phyloP scores from a whole-genome alignment of 2,113 vertebrate genomes.

The Boleophthalmus pectinirostris region DNA sequence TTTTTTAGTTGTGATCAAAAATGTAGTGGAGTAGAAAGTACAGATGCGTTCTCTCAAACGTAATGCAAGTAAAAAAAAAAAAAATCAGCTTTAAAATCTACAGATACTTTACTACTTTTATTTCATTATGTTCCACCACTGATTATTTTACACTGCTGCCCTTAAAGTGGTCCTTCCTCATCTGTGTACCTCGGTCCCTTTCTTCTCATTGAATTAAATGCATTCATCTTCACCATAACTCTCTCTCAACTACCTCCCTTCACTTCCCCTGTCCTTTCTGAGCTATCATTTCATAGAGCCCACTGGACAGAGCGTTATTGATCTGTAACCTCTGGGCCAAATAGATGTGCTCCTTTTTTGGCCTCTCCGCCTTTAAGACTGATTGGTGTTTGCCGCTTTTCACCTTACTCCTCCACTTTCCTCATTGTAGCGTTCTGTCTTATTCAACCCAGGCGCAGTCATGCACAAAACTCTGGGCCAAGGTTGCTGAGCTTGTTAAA shows the following conservation, averaged over 20 bases:
- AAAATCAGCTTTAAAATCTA: neutral
- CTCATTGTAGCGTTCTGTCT: conserved; percentile 29
- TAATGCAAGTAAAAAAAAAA: no score
- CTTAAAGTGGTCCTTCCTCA: neutral
- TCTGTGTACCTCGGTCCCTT: conserved; percentile 23
- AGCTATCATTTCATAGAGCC: conserved; percentile 46
- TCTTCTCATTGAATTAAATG: conserved; percentile 55
- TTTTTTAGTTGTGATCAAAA: no score
- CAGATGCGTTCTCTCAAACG: no score
- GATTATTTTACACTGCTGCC: neutral
- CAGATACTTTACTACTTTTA: no score
- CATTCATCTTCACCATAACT: conserved; percentile 35
- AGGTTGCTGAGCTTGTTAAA: conserved; percentile 41
- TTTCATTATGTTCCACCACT: no score
- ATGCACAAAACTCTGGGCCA: conserved; percentile 29
- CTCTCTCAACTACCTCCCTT: conserved; percentile 34
- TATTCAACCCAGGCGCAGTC: conserved; percentile 42
- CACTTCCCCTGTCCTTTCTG: conserved; percentile 23
- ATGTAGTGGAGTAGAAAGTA: no score
- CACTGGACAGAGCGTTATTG: conserved; percentile 42
- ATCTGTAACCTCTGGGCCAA: conserved; percentile 55
- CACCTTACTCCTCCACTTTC: conserved; percentile 29
- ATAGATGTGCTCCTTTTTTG: conserved; percentile 45
- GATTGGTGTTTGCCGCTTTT: conserved; percentile 43
- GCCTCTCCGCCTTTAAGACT: conserved; percentile 32